Conservation (phyloP, 2,888 invertebrate species). For the Lutraria lutraria region DNA sequence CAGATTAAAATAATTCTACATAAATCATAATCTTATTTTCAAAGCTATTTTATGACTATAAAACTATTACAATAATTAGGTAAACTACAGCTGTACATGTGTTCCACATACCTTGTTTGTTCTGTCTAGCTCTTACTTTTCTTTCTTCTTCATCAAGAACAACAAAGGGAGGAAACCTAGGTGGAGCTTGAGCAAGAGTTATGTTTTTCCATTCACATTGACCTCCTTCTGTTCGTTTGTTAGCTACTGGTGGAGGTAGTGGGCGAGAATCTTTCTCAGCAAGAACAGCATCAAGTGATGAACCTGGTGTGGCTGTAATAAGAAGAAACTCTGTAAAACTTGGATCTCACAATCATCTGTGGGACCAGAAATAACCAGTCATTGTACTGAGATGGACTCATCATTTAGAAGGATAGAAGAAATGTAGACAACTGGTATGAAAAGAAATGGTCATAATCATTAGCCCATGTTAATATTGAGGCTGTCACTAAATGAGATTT, state of each 20-base stretch:
- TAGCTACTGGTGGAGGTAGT: slow-evolving; percentile 78
- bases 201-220: slow-evolving; percentile 77
- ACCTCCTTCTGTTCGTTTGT: slow-evolving; percentile 76
- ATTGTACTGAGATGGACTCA: no score
- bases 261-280: slow-evolving; percentile 64
- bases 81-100: background rate
- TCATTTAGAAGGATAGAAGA: no score
- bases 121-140: slow-evolving; percentile 62
- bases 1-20: background rate
- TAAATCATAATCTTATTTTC: no score
- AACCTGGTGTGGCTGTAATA: slow-evolving; percentile 49
- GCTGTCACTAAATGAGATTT: no score
- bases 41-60: no score
- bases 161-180: slow-evolving; percentile 83
- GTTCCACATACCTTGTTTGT: slow-evolving; percentile 58
- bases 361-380: no score
- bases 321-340: background rate
- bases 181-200: slow-evolving; percentile 81
- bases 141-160: slow-evolving; percentile 78
- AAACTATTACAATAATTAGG: no score
- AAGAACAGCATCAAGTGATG: slow-evolving; percentile 27
- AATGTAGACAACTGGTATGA: no score
- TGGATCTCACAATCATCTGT: background rate
- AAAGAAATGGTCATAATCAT: no score
- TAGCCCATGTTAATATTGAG: no score